Evolutionary conservation across 2,888 invertebrate species (phyloP).

Genomic region (Melieria crassipennis): DNA sequence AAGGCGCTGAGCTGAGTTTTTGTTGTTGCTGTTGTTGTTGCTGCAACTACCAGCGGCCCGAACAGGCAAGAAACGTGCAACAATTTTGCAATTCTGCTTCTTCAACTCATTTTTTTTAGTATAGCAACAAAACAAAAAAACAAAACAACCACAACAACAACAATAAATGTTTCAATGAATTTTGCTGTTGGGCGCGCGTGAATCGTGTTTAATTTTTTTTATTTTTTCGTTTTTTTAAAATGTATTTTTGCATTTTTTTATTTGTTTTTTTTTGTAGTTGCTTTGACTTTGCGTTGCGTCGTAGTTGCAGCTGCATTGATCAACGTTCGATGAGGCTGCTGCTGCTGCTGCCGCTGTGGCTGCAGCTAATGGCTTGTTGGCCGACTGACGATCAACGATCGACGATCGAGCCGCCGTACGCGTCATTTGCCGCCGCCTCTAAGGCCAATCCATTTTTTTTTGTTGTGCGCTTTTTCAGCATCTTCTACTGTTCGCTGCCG

Average conservation of each 20-base stretch:
- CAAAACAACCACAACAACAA: background rate
- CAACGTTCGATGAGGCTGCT: slow-evolving; percentile 31
- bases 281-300: background rate
- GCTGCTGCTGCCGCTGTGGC: slow-evolving; percentile 45
- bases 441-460: slow-evolving; percentile 51
- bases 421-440: slow-evolving; percentile 4
- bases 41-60: too few species aligned
- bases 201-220: slow-evolving; percentile 19
- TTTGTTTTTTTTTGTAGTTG: too few species aligned
- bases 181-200: slow-evolving; percentile 35
- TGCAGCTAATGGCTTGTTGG: background rate
- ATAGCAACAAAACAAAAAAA: background rate
- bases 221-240: too few species aligned
- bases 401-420: too few species aligned
- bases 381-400: too few species aligned
- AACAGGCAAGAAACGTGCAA: slow-evolving; percentile 21
- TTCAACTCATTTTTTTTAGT: slow-evolving; percentile 7
- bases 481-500: background rate
- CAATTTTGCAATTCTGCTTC: slow-evolving; percentile 28
- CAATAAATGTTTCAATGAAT: slow-evolving; percentile 26
- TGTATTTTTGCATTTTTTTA: too few species aligned
- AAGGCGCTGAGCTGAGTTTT: too few species aligned
- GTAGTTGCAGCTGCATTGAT: background rate
- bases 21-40: too few species aligned
- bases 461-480: slow-evolving; percentile 3